Percentiles rank a stretch among this genome's conserved stretches.
These are phyloP conservation scores for Podabrus alpinus DNA, from an alignment of 2,888 invertebrate species.

Conservation along the genomic window DNA sequence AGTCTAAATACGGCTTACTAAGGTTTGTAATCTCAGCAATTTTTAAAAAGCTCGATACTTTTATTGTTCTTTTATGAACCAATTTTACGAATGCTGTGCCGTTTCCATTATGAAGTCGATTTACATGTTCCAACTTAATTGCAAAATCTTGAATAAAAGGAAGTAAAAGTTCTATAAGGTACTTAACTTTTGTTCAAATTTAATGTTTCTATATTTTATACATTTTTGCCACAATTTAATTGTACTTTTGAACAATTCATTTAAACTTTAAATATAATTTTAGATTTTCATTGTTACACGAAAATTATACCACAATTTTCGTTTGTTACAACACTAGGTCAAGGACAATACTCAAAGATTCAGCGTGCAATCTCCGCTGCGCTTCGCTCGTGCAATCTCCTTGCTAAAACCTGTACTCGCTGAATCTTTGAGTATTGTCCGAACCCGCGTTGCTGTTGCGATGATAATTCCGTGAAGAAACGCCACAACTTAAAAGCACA, in stretches of 20 bases:
- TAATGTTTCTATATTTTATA: not conserved
- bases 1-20: conserved; percentile 37
- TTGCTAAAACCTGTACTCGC: no score
- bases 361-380: no score
- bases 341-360: no score
- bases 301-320: not conserved
- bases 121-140: conserved; percentile 13
- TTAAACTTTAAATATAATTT: not conserved
- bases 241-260: not conserved
- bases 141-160: conserved; percentile 5
- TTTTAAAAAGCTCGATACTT: conserved; percentile 30
- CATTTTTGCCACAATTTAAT: not conserved
- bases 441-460: no score
- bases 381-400: no score
- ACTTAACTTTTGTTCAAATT: not conserved
- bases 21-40: conserved; percentile 38
- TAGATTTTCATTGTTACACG: not conserved
- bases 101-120: conserved; percentile 9
- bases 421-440: no score
- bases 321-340: no score
- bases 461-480: no score
- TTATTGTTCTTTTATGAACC: conserved; percentile 21
- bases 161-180: not conserved
- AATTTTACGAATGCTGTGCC: conserved; percentile 11
- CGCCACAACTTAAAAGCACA: no score